Conservation (phyloP, 2,797 vertebrate genomes). For the Sylvilagus floridanus region DNA sequence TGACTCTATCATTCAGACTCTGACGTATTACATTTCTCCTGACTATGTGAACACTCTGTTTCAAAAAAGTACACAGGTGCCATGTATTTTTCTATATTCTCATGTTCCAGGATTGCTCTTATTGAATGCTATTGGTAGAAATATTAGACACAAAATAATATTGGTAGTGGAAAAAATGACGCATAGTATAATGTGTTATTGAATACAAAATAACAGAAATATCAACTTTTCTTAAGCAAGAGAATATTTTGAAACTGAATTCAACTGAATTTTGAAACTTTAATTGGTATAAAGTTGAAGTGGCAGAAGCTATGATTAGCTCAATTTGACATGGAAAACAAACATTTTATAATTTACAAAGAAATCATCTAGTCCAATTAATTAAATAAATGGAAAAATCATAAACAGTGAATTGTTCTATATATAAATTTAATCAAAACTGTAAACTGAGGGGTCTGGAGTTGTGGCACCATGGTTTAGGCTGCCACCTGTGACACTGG, state of each 20-base stretch:
- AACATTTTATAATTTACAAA: conserved; percentile 48
- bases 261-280: background rate
- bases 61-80: background rate
- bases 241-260: conserved; percentile 43
- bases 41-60: background rate
- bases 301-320: conserved; percentile 3
- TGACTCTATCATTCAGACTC: background rate
- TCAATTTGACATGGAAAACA: background rate
- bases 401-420: background rate
- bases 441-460: too few species aligned
- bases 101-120: background rate
- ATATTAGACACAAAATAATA: conserved; percentile 24
- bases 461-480: too few species aligned
- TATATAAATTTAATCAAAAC: background rate
- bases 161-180: background rate
- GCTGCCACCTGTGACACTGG: too few species aligned
- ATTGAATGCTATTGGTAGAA: background rate
- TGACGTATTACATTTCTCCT: background rate
- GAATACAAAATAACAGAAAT: background rate
- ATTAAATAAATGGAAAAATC: conserved; percentile 4
- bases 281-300: background rate
- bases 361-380: background rate
- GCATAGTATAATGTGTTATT: background rate
- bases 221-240: conserved; percentile 21
- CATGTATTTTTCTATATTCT: background rate